phyloP scores from a whole-genome alignment of 1,140 invertebrate species.

The Neodiprion virginianus region DNA sequence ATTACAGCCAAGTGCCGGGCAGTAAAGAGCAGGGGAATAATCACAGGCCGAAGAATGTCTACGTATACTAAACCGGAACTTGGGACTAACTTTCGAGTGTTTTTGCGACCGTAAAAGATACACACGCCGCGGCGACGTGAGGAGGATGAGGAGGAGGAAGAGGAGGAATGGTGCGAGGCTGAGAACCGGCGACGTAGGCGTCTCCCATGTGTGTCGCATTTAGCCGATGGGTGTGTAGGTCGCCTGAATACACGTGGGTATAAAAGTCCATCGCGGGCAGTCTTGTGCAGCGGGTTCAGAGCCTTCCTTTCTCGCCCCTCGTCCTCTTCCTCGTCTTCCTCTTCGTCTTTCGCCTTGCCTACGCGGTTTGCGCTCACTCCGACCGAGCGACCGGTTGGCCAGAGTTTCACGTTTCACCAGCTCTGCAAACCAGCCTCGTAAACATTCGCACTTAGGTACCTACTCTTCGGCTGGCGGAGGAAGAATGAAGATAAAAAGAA shows the following conservation, averaged over 20 bases:
- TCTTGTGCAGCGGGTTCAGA: background rate
- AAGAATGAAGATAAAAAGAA: background rate
- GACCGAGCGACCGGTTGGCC: background rate
- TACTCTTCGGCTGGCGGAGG: background rate
- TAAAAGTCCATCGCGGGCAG: background rate
- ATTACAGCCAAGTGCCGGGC: background rate
- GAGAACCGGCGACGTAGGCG: conserved; percentile 29
- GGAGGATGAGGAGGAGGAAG: background rate
- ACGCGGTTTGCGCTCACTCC: background rate
- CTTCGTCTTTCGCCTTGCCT: conserved; percentile 8
- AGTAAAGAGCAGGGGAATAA: background rate
- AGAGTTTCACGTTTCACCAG: background rate
- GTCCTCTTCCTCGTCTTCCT: conserved; percentile 16
- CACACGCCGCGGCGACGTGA: conserved; percentile 1
- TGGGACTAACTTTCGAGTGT: background rate
- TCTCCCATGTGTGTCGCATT: conserved; percentile 23
- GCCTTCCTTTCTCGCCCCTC: background rate
- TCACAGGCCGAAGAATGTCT: background rate
- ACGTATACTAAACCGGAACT: conserved; percentile 4
- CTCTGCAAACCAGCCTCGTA: too few relatives aligned
- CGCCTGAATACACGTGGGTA: background rate
- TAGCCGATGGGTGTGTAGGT: background rate
- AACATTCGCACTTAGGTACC: background rate
- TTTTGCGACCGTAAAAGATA: background rate
- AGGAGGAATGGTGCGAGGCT: conserved; percentile 17